Base-by-base conservation (phyloP, 2,113 vertebrate genomes). In the Triplophysa rosa region DNA sequence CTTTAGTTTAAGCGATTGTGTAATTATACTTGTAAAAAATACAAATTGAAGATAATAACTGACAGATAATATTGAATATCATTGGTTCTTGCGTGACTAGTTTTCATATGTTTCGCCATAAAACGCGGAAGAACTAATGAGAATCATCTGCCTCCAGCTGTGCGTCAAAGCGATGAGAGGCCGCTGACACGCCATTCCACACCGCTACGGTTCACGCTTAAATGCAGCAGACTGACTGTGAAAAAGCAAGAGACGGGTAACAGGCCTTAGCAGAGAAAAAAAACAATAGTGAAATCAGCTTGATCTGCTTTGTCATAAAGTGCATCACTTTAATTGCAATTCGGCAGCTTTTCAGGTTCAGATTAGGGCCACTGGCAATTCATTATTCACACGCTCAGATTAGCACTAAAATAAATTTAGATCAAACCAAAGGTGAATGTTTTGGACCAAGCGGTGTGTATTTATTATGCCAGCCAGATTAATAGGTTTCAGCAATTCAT, bases 101-200 rank as follows among this genome's bases (percentile, higher is more conserved):
- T 37, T 37, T 37, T 7, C 33, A 6, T 7, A 37, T 37, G 33
- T 37, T 37, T 37, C 33, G 33, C 7, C 33, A 37, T 7, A 37
- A 7, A 37, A 37, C 5, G 7, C 33, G 33, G 6, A 37, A 7
- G 5, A 37, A 37, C 33, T 37, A 37, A 37, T 37, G 2, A 37
- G 33, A 37, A 37, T 33, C 54, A 17, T 8, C 7, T 33, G 29
- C 65, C 78, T 78, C 49, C 74, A 78, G 74, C 69, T 47, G 73
- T 54, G 63, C 64, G 64, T 80, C 75, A 54, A 62, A n/a, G 62
- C 73, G 78, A 78, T 52, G 16, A 67, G 64, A 49, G 42, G 37
- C 69, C 65, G 64, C 23, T 78, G 47, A 58, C 54, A 40, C 77
- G 16, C 24, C 24, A 11, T 66, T 62, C 42, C 2, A 59, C 76